Base-by-base conservation (phyloP, 2,888 invertebrate genomes). In the Spilarctia lutea region DNA sequence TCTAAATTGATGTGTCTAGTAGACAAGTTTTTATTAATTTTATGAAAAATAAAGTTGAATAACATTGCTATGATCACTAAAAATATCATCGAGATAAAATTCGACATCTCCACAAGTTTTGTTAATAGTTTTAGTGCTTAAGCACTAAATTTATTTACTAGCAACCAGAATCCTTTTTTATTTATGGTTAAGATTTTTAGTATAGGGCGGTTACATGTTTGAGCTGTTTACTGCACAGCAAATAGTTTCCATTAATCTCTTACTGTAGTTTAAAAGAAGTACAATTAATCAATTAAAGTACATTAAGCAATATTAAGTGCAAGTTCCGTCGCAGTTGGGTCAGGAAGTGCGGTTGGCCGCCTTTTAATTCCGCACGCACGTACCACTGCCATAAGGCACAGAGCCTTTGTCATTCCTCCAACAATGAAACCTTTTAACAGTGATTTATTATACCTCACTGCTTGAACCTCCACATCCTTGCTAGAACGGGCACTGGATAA, bases 351-450 rank as follows among this genome's bases (percentile, higher is more conserved):
- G 88, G 86, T 82, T 81, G 81, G 84, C 80, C 81, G 84, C 83
- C 81, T 85, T 88, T 90, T 89, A 87, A 90, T 89, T 88, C 87
- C 79, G 78, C 85, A 88, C 89, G 88, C 89, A 89, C 87, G 83
- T 89, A 80, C 85, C 88, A 87, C 85, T 85, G 86, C 85, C 77
- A 85, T 80, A 79, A 85, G 86, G 85, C 83, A 84, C 81, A 83
- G 81, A 87, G 84, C 90, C 92, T 91, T 91, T 92, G 91, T 91
- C 89, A 87, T 83, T 81, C 78, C 79, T 79, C 79, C 88, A 88
- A 92, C 91, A 92, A 92, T 91, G 88, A 90, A 87, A 88, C 86
- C 89, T 89, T 90, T 89, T 90, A 89, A 85, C 85, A 71, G 88
- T 91, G 91, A 93, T 92, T 92, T 92, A 93, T 92, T 84, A 85